These are phyloP conservation scores for Bombus fervidus DNA, from an alignment of 1,140 invertebrate genomes.

Conservation along the genomic window DNA sequence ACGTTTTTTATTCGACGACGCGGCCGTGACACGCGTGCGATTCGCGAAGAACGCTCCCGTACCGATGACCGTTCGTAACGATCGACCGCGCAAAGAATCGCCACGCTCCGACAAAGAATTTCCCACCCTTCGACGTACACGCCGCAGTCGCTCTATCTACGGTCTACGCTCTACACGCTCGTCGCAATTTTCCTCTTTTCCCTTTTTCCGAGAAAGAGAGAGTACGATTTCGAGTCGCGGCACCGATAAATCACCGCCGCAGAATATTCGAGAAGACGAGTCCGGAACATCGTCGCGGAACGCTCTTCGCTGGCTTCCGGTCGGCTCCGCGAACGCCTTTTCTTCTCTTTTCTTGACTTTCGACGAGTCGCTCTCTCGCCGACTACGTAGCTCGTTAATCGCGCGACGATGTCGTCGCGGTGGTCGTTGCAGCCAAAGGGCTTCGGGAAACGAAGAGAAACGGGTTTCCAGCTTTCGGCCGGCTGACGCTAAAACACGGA, in stretches of 20 bases:
- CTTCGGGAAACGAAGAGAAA: not conserved
- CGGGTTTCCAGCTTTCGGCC: not conserved
- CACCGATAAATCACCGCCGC: constrained; percentile 53
- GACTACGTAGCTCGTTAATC: not conserved
- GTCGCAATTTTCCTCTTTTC: not conserved
- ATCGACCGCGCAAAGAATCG: not conserved
- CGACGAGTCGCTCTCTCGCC: too few relatives aligned
- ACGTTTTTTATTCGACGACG: not conserved
- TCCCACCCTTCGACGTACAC: not conserved
- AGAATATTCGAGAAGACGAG: constrained; percentile 40
- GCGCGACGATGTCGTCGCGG: not conserved
- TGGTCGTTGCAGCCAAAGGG: not conserved
- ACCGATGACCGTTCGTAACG: not conserved
- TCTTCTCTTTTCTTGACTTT: not conserved
- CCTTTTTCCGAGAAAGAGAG: not conserved
- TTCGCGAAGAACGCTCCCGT: not conserved
- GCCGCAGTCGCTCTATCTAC: too few relatives aligned
- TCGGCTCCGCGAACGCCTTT: not conserved
- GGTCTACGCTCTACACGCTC: not conserved
- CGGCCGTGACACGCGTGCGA: not conserved
- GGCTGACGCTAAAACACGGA: not conserved
- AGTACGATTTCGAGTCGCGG: constrained; percentile 7
- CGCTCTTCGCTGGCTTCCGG: not conserved
- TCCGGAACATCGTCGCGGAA: not conserved
- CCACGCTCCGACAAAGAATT: constrained; percentile 3